Percentiles rank a stretch among this genome's conserved stretches.
Evolutionary conservation across 1,140 invertebrate genomes (phyloP).

Genomic region (Frieseomelitta varia): DNA sequence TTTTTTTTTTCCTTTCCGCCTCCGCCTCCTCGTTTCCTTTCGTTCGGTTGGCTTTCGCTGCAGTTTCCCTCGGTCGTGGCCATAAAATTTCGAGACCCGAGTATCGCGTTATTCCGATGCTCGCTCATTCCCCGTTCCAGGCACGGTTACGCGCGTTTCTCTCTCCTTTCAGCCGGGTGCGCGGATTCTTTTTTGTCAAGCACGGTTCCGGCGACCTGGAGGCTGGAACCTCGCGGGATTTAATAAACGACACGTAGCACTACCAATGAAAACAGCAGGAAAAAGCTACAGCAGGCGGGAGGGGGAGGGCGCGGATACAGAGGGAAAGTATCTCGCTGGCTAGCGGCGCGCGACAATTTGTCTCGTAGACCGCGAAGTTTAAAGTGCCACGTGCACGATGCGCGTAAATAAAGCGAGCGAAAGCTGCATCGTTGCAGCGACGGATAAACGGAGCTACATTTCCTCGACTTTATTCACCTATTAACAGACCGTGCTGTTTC

Average conservation of each 20-base stretch:
- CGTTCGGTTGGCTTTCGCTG: not conserved
- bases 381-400: constrained; percentile 23
- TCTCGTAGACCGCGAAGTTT: constrained; percentile 29
- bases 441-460: constrained; percentile 10
- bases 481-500: not conserved
- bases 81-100: constrained; percentile 18
- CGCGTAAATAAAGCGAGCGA: constrained; percentile 26
- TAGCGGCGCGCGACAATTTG: constrained; percentile 22
- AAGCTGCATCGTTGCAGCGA: not conserved
- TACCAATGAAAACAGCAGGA: constrained; percentile 12
- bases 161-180: not conserved
- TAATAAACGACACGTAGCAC: constrained; percentile 27
- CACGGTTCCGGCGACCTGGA: not conserved
- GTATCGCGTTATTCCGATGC: not conserved
- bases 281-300: not conserved
- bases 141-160: no score
- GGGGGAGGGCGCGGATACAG: no score
- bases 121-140: not conserved
- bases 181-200: not conserved
- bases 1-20: not conserved
- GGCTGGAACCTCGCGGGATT: constrained; percentile 20
- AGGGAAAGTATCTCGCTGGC: not conserved
- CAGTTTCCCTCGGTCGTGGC: not conserved
- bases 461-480: not conserved
- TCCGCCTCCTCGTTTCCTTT: not conserved